Conservation (phyloP, 2,113 vertebrate genomes). For the Baryphthengus martii region DNA sequence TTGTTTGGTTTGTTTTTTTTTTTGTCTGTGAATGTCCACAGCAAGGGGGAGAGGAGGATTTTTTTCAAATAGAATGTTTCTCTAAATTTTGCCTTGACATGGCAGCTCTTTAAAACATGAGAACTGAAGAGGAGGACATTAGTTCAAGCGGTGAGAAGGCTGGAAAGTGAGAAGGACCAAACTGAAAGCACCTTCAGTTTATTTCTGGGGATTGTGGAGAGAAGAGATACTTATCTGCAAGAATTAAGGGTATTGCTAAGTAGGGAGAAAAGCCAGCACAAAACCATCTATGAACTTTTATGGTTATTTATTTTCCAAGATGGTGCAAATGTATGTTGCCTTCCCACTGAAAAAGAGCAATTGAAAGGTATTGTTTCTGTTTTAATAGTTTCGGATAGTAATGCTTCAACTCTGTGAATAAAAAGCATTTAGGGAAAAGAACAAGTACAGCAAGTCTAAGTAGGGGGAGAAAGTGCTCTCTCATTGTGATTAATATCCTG, state of each 20-base stretch:
- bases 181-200: not conserved
- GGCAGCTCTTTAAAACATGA: not conserved
- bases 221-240: not conserved
- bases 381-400: not conserved
- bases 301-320: not conserved
- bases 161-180: not conserved
- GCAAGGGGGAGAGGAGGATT: not conserved
- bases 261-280: not conserved
- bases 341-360: not conserved
- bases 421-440: not conserved
- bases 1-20: not conserved
- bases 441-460: not conserved
- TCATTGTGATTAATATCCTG: not conserved
- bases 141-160: not conserved
- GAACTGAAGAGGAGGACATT: not conserved
- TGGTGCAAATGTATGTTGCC: not conserved
- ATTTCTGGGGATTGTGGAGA: not conserved
- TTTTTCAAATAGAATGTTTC: not conserved
- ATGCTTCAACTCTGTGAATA: not conserved
- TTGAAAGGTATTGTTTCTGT: not conserved
- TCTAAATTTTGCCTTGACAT: not conserved
- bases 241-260: not conserved
- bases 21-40: not conserved
- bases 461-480: not conserved
- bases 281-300: not conserved